Base-by-base conservation (phyloP, 2,888 invertebrate species). In the Elysia crispata region DNA sequence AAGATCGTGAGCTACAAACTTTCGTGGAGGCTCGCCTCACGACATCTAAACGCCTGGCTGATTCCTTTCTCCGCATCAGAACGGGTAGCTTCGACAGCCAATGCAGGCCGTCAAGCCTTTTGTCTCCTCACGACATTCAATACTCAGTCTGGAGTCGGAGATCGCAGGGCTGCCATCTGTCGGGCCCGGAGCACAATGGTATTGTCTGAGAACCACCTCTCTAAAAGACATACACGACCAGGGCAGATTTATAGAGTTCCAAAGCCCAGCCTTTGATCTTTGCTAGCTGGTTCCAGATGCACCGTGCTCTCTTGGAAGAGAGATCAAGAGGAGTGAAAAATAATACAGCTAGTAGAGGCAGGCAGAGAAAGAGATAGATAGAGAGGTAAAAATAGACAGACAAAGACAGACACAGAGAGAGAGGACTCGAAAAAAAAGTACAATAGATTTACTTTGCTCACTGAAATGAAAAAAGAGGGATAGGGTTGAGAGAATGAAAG, bases 221-320 rank as follows among this genome's bases (percentile, higher is more conserved):
- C 41, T 28, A 62, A 78, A 78, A 72, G 78, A 64, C 72, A 70
- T 72, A 60, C 62, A 78, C 30, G 64, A 28, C 18, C 18, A 15
- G 41, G 78, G 64, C 78, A 78, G 72, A 78, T 78, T 78, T 78
- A 78, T 78, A n/a, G 62, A 78, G 78, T 72, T 78, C 78, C 25
- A 72, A 8, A 1, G 23, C 18, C 31, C 11, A 50, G 54, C 49
- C 62, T 72, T 78, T 78, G 60, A 64, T 72, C 64, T 20, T 31
- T 41, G 1, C n/a, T 33, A 1, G 23, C 11, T 23, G 62, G 49
- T 78, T 78, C 78, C 62, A 49, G 60, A 73, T 78, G 64, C 67
- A 67, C 41, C 41, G 41, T 41, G 41, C 41, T 3, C 41, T 41
- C 41, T 41, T 41, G 41, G 41, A 41, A 41, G 41, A 41, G 41